Evolutionary conservation across 2,113 vertebrate species (phyloP).

Genomic region (Romanogobio albipinnatus): DNA sequence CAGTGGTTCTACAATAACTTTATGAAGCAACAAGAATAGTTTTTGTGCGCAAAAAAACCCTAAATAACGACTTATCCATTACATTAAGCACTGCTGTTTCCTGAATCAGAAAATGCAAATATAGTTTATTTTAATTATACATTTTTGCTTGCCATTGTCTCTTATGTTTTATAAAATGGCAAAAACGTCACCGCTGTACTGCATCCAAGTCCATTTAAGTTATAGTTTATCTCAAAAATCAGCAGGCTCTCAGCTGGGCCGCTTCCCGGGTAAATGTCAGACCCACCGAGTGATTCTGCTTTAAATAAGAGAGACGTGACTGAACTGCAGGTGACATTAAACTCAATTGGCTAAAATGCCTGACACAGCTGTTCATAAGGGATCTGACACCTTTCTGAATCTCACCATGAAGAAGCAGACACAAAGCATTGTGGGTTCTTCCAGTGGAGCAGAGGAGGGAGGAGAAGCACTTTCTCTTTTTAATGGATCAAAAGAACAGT

Average conservation of each 20-base stretch:
- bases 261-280: constrained; percentile 64
- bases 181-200: background rate
- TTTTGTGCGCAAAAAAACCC: too few species aligned
- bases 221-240: constrained; percentile 1
- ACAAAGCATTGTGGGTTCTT: background rate
- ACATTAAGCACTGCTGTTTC: background rate
- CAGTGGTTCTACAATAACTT: too few species aligned
- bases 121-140: background rate
- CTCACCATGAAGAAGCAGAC: constrained; percentile 1
- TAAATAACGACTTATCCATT: too few species aligned
- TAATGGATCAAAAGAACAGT: background rate
- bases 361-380: constrained; percentile 9
- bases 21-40: too few species aligned
- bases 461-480: background rate
- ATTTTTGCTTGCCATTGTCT: background rate
- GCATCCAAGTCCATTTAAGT: background rate
- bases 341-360: background rate
- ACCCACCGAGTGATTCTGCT: constrained; percentile 60
- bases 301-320: constrained; percentile 60
- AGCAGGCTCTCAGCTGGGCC: background rate
- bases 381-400: constrained; percentile 7
- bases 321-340: constrained; percentile 52
- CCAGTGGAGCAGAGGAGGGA: background rate
- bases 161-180: background rate
- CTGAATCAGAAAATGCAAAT: background rate